Evolutionary conservation across 2,888 invertebrate genomes (phyloP).

Genomic region (Blastobasis adustella): DNA sequence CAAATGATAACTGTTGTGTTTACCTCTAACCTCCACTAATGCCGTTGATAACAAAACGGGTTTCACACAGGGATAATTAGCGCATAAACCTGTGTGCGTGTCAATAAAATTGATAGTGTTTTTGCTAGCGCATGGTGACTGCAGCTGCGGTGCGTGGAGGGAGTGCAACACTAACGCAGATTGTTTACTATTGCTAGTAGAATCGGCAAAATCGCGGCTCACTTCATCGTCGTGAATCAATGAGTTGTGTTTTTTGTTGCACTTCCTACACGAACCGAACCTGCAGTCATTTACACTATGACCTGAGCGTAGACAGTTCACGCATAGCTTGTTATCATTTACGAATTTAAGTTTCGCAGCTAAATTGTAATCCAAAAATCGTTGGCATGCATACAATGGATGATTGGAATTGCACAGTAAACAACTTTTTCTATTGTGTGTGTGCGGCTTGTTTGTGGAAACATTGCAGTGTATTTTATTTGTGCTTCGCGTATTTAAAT

Average conservation of each 20-base stretch:
- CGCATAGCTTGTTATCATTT: neutral
- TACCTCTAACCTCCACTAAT: constrained; percentile 1
- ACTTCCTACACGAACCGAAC: neutral
- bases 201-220: neutral
- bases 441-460: neutral
- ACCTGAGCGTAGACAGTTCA: neutral
- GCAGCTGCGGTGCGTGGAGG: neutral
- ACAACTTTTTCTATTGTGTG: neutral
- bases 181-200: neutral
- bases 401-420: neutral
- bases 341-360: neutral
- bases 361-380: neutral
- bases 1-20: neutral
- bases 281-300: neutral
- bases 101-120: neutral
- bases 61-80: neutral
- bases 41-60: constrained; percentile 2
- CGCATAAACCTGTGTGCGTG: neutral
- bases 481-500: neutral
- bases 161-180: neutral
- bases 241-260: neutral
- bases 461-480: neutral
- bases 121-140: neutral
- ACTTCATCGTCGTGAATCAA: neutral
- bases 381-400: neutral